Evolutionary conservation across 2,797 vertebrate species (phyloP).

Genomic region (Gymnoscopelus microlampas): DNA sequence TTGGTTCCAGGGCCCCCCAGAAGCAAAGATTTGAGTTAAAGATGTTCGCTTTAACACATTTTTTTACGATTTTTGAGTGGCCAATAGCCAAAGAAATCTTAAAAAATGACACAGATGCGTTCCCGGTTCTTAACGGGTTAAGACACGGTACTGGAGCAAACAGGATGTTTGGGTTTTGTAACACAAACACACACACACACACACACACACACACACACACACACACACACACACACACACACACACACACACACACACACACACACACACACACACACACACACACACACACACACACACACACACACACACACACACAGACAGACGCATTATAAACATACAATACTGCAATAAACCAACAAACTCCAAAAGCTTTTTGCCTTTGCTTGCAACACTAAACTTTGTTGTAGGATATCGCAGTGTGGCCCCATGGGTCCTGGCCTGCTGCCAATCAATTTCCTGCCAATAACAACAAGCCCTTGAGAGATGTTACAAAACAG

Average conservation of each 20-base stretch:
- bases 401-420: conserved; percentile 52
- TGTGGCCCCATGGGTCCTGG: conserved; percentile 37
- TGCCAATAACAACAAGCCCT: conserved; percentile 69
- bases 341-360: conserved; percentile 41
- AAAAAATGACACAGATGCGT: too few species aligned
- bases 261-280: conserved; percentile 32
- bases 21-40: too few species aligned
- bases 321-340: conserved; percentile 18
- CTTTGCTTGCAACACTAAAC: conserved; percentile 48
- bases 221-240: not conserved
- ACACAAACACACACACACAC: conserved; percentile 11
- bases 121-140: too few species aligned
- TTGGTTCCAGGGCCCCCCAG: too few species aligned
- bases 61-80: too few species aligned
- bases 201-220: conserved; percentile 30
- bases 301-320: conserved; percentile 3
- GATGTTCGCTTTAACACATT: too few species aligned
- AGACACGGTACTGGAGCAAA: not conserved
- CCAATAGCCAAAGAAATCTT: too few species aligned
- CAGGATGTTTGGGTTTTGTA: not conserved
- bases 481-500: conserved; percentile 63
- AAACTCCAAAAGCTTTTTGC: conserved; percentile 51
- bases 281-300: not conserved
- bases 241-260: conserved; percentile 3
- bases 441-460: conserved; percentile 76